Evolutionary conservation across 2,888 invertebrate species (phyloP).

Genomic region (Orchestes rusci): DNA sequence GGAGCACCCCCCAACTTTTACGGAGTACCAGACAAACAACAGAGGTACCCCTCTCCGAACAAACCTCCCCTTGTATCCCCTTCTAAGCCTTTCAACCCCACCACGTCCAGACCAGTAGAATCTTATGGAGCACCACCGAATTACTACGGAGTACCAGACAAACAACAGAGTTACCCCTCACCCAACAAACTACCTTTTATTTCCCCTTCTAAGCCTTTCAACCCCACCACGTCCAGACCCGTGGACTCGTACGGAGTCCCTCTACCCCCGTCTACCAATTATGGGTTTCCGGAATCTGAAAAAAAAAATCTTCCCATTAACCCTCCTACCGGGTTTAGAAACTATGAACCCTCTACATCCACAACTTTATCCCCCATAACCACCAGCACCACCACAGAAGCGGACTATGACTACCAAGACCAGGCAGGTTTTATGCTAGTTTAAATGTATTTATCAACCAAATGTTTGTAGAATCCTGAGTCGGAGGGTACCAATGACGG

Average conservation of each 20-base stretch:
- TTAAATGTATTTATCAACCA: no score
- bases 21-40: not conserved
- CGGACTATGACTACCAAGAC: not conserved
- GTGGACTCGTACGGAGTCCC: no score
- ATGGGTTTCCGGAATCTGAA: no score
- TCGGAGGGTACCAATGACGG: no score
- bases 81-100: slow-evolving; percentile 1
- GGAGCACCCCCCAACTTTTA: not conserved
- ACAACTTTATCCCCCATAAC: slow-evolving; percentile 2
- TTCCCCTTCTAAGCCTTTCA: not conserved
- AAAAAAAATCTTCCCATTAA: no score
- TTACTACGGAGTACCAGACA: slow-evolving; percentile 24
- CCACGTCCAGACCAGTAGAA: slow-evolving; percentile 5
- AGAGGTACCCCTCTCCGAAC: not conserved
- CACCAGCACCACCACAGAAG: slow-evolving; percentile 1
- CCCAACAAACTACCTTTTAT: no score
- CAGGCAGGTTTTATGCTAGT: no score
- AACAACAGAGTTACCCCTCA: not conserved
- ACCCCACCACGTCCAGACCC: not conserved
- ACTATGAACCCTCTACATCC: no score
- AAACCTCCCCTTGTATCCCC: no score
- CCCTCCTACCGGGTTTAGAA: no score
- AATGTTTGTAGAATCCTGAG: no score
- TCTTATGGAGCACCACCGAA: slow-evolving; percentile 12
- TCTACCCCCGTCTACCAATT: no score